Evolutionary conservation across 2,888 invertebrate genomes (phyloP).

Genomic region (Platypus cylindrus): DNA sequence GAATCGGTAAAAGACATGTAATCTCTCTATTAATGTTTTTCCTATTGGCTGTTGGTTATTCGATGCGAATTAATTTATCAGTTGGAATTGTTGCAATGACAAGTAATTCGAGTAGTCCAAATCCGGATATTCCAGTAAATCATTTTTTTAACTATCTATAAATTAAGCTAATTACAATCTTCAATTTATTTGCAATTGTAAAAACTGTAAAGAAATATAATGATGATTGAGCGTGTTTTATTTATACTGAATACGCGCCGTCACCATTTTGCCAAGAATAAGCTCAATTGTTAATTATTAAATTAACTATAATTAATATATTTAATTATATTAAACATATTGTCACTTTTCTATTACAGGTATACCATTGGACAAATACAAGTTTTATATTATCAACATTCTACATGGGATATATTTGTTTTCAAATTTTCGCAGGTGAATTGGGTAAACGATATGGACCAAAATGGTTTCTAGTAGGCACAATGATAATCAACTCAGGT

Average conservation of each 20-base stretch:
- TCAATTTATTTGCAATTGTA: too few species aligned
- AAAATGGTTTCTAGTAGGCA: conserved; percentile 47
- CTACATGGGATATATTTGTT: conserved; percentile 66
- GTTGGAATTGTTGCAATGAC: conserved; percentile 65
- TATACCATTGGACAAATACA: conserved; percentile 42
- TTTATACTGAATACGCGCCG: too few species aligned
- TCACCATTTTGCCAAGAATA: too few species aligned
- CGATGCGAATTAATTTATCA: conserved; percentile 51
- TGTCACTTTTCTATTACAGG: conserved; percentile 31
- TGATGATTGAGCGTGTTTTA: too few species aligned
- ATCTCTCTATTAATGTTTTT: conserved; percentile 48
- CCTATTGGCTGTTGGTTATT: conserved; percentile 46
- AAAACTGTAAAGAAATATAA: too few species aligned
- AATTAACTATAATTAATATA: too few species aligned
- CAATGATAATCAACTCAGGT: conserved; percentile 12
- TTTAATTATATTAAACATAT: too few species aligned
- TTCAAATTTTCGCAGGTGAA: conserved; percentile 59
- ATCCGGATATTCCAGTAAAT: conserved; percentile 36
- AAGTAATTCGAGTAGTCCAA: conserved; percentile 32
- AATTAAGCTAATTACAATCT: too few species aligned
- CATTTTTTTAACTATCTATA: too few species aligned
- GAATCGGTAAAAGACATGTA: conserved; percentile 47
- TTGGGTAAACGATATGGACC: conserved; percentile 64
- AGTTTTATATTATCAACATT: conserved; percentile 57
- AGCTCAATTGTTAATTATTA: too few species aligned